A percentile compares a stretch with the other conserved stretches of the same genome.
Conservation (phyloP, 1,140 invertebrate species). For the Listronotus oregonensis region DNA sequence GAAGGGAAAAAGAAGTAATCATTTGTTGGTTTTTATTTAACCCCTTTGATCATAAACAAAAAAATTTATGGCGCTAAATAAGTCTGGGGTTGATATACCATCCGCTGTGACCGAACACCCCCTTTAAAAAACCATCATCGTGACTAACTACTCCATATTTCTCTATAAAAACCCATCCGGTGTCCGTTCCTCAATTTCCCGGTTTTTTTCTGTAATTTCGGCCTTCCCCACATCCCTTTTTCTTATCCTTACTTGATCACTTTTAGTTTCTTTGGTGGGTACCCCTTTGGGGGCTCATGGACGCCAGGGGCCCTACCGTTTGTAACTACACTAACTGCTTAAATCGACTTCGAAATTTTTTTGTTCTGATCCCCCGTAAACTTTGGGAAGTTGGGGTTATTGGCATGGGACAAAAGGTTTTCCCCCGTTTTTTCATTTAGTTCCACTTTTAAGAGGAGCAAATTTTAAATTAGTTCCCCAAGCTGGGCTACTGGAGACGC, state of each 20-base stretch:
- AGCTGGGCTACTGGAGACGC: conserved; percentile 1
- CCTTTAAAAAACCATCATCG: conserved; percentile 80
- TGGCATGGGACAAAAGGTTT: conserved; percentile 33
- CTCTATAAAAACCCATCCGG: conserved; percentile 85
- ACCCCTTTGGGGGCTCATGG: conserved; percentile 54
- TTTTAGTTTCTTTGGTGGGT: conserved; percentile 40
- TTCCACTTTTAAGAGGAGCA: conserved; percentile 9
- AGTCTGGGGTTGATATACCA: conserved; percentile 81
- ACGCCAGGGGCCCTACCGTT: conserved; percentile 76
- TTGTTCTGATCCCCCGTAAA: conserved; percentile 63
- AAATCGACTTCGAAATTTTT: conserved; percentile 84
- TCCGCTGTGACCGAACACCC: conserved; percentile 84
- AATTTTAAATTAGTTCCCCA: background rate
- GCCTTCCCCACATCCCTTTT: conserved; percentile 81
- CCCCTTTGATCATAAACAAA: no score
- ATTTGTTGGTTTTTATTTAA: no score
- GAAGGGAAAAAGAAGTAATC: no score
- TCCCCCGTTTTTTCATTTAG: conserved; percentile 49
- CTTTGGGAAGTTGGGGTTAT: conserved; percentile 48
- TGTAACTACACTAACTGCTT: conserved; percentile 76
- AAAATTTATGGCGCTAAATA: no score
- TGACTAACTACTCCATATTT: conserved; percentile 87
- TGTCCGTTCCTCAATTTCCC: conserved; percentile 83
- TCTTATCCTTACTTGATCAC: conserved; percentile 63
- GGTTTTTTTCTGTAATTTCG: conserved; percentile 82